Evolutionary conservation across 2,113 vertebrate genomes (phyloP).

Genomic region (Ceuthmochares aereus): DNA sequence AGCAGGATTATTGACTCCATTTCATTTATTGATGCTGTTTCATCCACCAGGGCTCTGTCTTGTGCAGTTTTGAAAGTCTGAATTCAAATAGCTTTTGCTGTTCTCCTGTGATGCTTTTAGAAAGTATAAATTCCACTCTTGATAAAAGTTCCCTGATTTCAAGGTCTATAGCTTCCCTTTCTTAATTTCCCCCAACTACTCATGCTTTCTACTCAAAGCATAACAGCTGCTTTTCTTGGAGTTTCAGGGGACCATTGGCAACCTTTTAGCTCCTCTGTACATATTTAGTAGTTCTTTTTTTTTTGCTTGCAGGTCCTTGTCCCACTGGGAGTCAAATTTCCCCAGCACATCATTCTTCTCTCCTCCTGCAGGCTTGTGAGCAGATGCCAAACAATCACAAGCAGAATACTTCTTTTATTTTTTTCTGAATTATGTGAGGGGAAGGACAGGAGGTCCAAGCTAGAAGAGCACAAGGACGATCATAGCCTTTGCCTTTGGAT

Average conservation of each 20-base stretch:
- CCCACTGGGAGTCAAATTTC: constrained; percentile 31
- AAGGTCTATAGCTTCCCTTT: background rate
- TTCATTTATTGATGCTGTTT: background rate
- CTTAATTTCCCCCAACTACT: background rate
- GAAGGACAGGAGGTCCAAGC: background rate
- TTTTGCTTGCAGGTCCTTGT: background rate
- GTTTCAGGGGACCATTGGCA: background rate
- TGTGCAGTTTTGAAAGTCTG: background rate
- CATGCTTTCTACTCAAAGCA: background rate
- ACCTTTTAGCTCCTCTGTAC: background rate
- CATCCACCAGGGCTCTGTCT: background rate
- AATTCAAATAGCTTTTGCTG: background rate
- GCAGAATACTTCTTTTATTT: background rate
- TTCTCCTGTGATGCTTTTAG: background rate
- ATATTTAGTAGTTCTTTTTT: background rate
- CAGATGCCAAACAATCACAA: constrained; percentile 23
- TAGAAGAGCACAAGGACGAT: background rate
- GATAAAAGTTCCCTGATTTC: background rate
- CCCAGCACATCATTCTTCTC: constrained; percentile 15
- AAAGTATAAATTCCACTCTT: background rate
- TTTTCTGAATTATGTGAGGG: background rate
- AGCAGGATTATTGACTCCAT: background rate
- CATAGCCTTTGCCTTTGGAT: background rate
- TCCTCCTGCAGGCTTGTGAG: background rate
- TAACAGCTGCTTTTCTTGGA: background rate